Evolutionary conservation across 2,797 vertebrate species (phyloP).

Genomic region (Molossus molossus): DNA sequence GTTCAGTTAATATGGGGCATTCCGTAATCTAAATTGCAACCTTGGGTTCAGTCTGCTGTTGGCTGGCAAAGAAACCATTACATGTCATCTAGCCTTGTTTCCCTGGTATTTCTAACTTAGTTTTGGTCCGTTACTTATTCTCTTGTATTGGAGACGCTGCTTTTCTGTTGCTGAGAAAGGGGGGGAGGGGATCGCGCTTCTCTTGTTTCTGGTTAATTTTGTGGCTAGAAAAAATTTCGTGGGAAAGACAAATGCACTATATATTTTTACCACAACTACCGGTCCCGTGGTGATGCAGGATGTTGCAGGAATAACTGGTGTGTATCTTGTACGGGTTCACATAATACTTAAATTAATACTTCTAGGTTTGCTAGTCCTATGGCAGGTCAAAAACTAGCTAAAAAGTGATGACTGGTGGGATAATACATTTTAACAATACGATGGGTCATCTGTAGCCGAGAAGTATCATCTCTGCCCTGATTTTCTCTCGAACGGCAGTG

Average conservation of each 20-base stretch:
- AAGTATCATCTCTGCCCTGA: not conserved
- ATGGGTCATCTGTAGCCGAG: not conserved
- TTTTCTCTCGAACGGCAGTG: fast-evolving
- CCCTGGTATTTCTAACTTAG: not conserved
- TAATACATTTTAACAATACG: no score
- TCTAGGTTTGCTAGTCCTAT: not conserved
- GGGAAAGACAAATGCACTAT: slow-evolving; percentile 65
- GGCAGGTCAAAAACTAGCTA: not conserved
- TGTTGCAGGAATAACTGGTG: slow-evolving; percentile 20
- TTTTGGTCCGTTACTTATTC: not conserved
- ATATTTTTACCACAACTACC: slow-evolving; percentile 74
- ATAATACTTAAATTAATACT: no score
- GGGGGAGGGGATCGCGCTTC: slow-evolving; percentile 1
- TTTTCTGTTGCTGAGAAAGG: slow-evolving; percentile 44
- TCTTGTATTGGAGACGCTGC: not conserved
- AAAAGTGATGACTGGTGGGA: not conserved
- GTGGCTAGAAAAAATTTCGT: slow-evolving; percentile 76
- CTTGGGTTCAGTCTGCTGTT: fast-evolving
- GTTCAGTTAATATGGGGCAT: not conserved
- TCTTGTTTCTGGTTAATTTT: slow-evolving; percentile 80
- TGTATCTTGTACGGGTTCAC: not conserved
- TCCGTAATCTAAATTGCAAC: not conserved
- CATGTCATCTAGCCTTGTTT: not conserved
- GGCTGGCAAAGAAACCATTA: not conserved
- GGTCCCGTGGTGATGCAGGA: slow-evolving; percentile 9